Base-by-base conservation (phyloP, 2,113 vertebrate species). In the Apodemus speciosus region DNA sequence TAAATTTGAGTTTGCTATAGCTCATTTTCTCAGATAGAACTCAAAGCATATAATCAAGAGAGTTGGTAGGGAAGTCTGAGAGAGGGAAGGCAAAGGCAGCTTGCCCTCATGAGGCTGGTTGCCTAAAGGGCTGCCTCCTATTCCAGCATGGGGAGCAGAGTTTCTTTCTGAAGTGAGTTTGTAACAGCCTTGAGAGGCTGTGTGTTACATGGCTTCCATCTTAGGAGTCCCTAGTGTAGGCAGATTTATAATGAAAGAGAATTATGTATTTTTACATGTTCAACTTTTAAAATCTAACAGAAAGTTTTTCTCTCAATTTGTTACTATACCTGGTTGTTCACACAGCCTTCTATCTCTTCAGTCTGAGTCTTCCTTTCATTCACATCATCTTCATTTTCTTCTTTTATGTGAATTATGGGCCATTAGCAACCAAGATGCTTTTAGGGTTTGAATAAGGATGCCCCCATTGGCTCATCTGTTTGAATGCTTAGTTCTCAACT, bases 241-340 rank as follows among this genome's bases (percentile, higher is more conserved):
- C 40, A 81, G 87, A n/a, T 64, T 85, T 93, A 83, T 83, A 94
- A 88, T 77, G 69, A 93, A 93, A 94, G 86, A 49, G 88, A 85
- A 73, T 27, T 95, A 60, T 83, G 18, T 35, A 81, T 69, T 85
- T 68, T 77, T 64, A 81, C 64, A 53, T 64, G 40, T 81, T 90
- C 80, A n/a, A 64, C 25, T 43, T 81, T 93, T 91, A 69, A 91
- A 92, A 89, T 85, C 71, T 90, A 15, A 25, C 62, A 53, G 40
- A 95, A 30, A 66, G 73, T 71, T 73, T 75, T 86, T 81, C 68
- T 66, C 51, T 69, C 86, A 85, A 75, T 89, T 88, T 92, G 9
- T 88, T 58, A 80, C 72, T 51, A 18, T 27, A 77, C 3, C 23
- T 81, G 43, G 9, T 83, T 81, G 10, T 91, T 87, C 84, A 94